phyloP scores from a whole-genome alignment of 2,113 vertebrate species.

The Tachysurus vachellii region DNA sequence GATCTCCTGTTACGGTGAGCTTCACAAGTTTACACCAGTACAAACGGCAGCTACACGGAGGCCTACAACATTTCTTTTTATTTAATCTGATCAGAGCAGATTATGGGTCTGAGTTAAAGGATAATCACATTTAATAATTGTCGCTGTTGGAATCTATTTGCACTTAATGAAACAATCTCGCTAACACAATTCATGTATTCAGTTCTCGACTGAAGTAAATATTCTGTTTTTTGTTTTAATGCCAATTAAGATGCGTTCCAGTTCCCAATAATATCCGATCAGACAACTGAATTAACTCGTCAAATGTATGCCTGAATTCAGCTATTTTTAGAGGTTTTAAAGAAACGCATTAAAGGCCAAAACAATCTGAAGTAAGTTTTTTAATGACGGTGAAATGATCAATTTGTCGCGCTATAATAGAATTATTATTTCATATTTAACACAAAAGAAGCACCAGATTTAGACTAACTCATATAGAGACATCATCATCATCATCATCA shows the following conservation, averaged over 20 bases:
- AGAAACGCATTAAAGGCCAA: background rate
- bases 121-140: slow-evolving; percentile 35
- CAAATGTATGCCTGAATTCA: slow-evolving; percentile 29
- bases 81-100: background rate
- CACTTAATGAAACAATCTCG: slow-evolving; percentile 43
- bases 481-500: background rate
- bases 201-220: slow-evolving; percentile 65
- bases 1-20: slow-evolving; percentile 92
- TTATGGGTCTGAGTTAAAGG: no score
- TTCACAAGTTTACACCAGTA: background rate
- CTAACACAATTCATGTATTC: slow-evolving; percentile 63
- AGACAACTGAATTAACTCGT: slow-evolving; percentile 73
- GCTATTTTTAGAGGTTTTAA: slow-evolving; percentile 3
- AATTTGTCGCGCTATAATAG: background rate
- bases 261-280: slow-evolving; percentile 63
- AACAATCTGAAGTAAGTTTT: background rate
- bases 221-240: slow-evolving; percentile 64
- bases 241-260: slow-evolving; percentile 72
- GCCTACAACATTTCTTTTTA: background rate
- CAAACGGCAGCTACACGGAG: background rate
- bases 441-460: background rate
- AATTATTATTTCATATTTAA: background rate
- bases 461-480: background rate
- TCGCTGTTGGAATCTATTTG: slow-evolving; percentile 29
- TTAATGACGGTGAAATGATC: background rate